These are phyloP conservation scores for Neoniphon sammara DNA, from an alignment of 2,797 vertebrate species.

Conservation along the genomic window DNA sequence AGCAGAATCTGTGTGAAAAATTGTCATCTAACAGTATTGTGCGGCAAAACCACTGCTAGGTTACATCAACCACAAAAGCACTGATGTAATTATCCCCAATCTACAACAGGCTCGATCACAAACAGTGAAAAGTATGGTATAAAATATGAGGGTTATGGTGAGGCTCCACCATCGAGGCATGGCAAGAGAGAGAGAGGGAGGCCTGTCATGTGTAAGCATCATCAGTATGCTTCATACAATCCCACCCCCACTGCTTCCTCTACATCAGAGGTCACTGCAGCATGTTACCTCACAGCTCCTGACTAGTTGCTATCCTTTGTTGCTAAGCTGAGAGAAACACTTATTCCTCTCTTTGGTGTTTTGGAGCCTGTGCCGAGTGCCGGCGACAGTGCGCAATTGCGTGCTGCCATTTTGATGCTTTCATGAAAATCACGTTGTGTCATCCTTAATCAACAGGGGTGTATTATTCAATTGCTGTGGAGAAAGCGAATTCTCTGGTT, in stretches of 20 bases:
- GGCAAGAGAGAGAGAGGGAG: not conserved
- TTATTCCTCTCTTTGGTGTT: slow-evolving; percentile 67
- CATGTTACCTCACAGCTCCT: slow-evolving; percentile 67
- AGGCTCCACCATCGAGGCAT: slow-evolving; percentile 28
- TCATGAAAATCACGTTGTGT: slow-evolving; percentile 16
- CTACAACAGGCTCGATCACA: slow-evolving; percentile 17
- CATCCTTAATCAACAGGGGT: slow-evolving; percentile 3
- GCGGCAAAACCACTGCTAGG: slow-evolving; percentile 48
- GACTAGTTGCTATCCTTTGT: slow-evolving; percentile 78
- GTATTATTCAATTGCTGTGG: slow-evolving; percentile 22
- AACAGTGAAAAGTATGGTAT: not conserved
- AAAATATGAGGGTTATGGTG: slow-evolving; percentile 22
- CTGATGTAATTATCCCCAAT: slow-evolving; percentile 13
- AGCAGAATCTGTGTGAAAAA: slow-evolving; percentile 47
- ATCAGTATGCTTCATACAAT: slow-evolving; percentile 66
- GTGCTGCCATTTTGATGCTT: slow-evolving; percentile 70
- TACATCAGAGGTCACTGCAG: slow-evolving; percentile 74
- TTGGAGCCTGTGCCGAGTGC: slow-evolving; percentile 57
- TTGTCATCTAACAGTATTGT: slow-evolving; percentile 49
- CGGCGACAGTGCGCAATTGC: slow-evolving; percentile 49
- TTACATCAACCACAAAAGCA: slow-evolving; percentile 38
- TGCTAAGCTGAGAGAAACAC: slow-evolving; percentile 78
- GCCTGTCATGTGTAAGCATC: slow-evolving; percentile 54
- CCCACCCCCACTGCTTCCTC: slow-evolving; percentile 61
- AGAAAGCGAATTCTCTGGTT: not conserved